Evolutionary conservation across 2,888 invertebrate species (phyloP).

Genomic region (Andrena marginata): DNA sequence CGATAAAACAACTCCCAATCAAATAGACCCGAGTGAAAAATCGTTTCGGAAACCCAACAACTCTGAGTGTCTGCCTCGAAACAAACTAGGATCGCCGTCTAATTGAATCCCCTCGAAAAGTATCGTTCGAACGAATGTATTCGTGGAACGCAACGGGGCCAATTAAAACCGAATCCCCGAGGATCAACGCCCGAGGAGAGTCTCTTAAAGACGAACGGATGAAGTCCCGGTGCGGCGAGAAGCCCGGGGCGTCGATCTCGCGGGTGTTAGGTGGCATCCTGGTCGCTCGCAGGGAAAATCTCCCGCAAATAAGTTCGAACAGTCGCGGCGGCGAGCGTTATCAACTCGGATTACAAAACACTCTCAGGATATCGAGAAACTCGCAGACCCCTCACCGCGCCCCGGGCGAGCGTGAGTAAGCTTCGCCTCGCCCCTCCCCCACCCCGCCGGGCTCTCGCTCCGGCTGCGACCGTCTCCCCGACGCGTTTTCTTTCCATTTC

Average conservation of each 20-base stretch:
- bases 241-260: background rate
- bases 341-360: slow-evolving; percentile 56
- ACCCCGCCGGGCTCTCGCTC: background rate
- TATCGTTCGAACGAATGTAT: too few relatives aligned
- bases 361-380: slow-evolving; percentile 31
- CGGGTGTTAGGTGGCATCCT: slow-evolving; percentile 17
- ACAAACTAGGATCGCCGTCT: too few relatives aligned
- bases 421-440: background rate
- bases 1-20: too few relatives aligned
- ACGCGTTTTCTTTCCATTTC: slow-evolving; percentile 41
- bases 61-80: too few relatives aligned
- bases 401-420: background rate
- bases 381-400: slow-evolving; percentile 13
- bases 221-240: background rate
- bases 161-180: slow-evolving; percentile 42
- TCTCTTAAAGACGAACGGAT: background rate
- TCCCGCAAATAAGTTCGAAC: slow-evolving; percentile 45
- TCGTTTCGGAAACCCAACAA: too few relatives aligned
- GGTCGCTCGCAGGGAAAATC: slow-evolving; percentile 7
- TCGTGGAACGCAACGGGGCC: background rate
- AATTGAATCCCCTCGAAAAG: too few relatives aligned
- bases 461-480: background rate
- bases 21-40: too few relatives aligned
- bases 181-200: background rate
- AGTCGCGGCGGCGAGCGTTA: slow-evolving; percentile 39